Evolutionary conservation across 2,113 vertebrate genomes (phyloP).

Genomic region (Pelecanoides urinatrix): DNA sequence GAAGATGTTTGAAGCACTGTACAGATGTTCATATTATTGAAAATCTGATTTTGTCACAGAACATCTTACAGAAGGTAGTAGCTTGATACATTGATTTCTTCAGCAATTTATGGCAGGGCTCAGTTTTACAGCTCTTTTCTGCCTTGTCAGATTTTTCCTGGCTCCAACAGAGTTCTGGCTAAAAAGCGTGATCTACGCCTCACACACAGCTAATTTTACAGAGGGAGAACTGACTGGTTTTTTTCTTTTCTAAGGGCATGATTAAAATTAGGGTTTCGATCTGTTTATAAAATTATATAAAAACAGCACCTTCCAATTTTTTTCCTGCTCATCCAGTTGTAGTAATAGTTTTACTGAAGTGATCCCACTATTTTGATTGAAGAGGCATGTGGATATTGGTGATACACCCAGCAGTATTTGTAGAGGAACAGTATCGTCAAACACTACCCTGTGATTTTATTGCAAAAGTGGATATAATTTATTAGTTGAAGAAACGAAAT

Average conservation of each 20-base stretch:
- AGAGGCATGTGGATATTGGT: background rate
- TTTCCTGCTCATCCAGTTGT: background rate
- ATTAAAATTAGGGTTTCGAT: background rate
- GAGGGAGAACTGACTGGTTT: background rate
- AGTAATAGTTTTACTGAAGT: background rate
- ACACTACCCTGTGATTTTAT: background rate
- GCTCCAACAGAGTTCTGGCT: background rate
- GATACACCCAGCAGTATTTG: background rate
- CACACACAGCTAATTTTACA: background rate
- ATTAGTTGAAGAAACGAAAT: conserved; percentile 61
- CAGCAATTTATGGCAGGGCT: background rate
- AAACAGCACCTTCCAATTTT: accelerated
- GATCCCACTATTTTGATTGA: background rate
- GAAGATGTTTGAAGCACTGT: background rate
- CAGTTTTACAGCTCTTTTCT: background rate
- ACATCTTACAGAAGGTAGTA: background rate
- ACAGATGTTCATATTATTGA: background rate
- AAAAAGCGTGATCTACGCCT: background rate
- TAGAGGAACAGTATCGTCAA: background rate
- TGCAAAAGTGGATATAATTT: conserved; percentile 53
- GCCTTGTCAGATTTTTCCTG: background rate
- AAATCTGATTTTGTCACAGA: background rate
- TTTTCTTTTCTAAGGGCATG: background rate
- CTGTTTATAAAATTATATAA: background rate
- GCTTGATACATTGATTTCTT: background rate